These are phyloP conservation scores for Desmodus rotundus DNA, from an alignment of 2,113 vertebrate species.

Conservation along the genomic window DNA sequence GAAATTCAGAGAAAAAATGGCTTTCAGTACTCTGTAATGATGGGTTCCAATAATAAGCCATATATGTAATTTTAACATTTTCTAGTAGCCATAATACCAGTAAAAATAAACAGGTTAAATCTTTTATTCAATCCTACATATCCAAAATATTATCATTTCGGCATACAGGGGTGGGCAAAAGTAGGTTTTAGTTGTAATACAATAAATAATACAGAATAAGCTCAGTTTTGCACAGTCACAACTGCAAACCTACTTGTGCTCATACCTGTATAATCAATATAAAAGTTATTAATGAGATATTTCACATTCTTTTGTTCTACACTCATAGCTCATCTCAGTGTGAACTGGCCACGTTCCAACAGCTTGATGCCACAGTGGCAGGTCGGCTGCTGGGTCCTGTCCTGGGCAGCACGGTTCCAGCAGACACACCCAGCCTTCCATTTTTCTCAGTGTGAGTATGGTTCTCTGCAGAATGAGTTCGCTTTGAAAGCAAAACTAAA, in stretches of 20 bases:
- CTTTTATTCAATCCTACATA: neutral
- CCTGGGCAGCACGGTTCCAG: neutral
- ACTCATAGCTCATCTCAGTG: neutral
- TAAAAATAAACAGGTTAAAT: neutral
- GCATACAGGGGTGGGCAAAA: neutral
- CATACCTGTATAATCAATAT: neutral
- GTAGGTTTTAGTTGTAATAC: neutral
- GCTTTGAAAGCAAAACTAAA: conserved; percentile 15
- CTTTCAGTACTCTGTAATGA: neutral
- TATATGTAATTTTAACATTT: neutral
- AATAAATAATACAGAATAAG: neutral
- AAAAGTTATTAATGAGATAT: neutral
- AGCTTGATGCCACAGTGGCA: neutral
- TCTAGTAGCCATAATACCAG: neutral
- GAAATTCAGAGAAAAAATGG: neutral
- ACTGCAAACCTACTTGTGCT: neutral
- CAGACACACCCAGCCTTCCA: neutral
- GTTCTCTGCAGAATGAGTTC: neutral
- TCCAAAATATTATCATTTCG: neutral
- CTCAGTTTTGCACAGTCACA: neutral
- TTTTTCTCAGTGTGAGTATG: neutral
- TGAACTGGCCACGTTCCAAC: neutral
- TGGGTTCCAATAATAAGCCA: neutral
- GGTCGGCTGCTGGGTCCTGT: neutral
- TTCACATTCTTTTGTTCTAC: neutral